Evolutionary conservation across 1,140 invertebrate genomes (phyloP), one percentile per base, ranked within the genome.

Genomic region (Bombus consobrinus): DNA sequence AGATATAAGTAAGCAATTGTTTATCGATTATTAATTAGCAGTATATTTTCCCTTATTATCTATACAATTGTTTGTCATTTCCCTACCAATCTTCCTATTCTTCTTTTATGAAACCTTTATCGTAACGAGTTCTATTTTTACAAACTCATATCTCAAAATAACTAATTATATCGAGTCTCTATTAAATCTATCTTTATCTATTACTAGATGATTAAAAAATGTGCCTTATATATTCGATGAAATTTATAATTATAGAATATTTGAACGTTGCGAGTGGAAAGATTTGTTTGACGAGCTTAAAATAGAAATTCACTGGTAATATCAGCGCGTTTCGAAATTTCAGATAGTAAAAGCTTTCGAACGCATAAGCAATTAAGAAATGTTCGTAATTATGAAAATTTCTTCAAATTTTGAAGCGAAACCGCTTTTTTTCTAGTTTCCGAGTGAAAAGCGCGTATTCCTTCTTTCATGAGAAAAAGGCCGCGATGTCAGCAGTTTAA

Each of bases 311-410:
- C 18, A 37, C 8, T 37, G 6, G 34, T 22, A 68, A 68, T 34
- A 37, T 68, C 66, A 22, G 1, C 8, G 37, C 22, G 39, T 71
- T 34, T 41, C 8, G 25, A 3, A 37, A 68, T 34, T 37, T 68
- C 34, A n/a, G 2, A 37, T 2, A 22, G 10, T 6, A 4, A 28
- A n/a, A 4, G 25, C 25, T 71, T 41, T 13, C 9, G 39, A 22
- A 66, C 32, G n/a, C 2, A 34, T 66, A 66, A 66, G n/a, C 25
- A 75, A 34, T 75, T 75, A 75, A 9, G 15, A 53, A 75, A 75
- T 25, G 32, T 5, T 53, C 22, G 43, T 75, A 34, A 75, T 75
- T 75, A 53, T 22, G 32, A 53, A 22, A 75, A 75, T 75, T 75
- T 77, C 34, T 57, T 75, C 74, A 25, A 28, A 22, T 18, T 12